phyloP scores from a whole-genome alignment of 2,113 vertebrate genomes.

The Nyctereutes procyonoides region DNA sequence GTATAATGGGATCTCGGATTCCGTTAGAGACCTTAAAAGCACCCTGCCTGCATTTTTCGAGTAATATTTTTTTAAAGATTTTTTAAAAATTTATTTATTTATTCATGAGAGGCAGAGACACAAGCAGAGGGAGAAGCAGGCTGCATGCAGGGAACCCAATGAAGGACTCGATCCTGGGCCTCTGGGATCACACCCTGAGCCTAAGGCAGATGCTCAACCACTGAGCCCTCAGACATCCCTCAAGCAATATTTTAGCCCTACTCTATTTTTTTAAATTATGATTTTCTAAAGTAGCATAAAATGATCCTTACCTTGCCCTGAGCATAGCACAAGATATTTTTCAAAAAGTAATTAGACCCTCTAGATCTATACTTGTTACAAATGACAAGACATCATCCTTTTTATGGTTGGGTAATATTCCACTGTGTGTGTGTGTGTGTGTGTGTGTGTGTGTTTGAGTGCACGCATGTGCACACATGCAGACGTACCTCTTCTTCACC shows the following conservation, averaged over 20 bases:
- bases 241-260: not conserved
- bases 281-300: not conserved
- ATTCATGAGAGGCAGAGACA: too few relatives aligned
- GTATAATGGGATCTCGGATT: not conserved
- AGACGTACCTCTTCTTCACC: not conserved
- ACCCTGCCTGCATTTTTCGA: not conserved
- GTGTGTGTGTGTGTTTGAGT: too few relatives aligned
- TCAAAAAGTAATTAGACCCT: not conserved
- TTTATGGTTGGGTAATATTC: not conserved
- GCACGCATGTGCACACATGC: fast-evolving
- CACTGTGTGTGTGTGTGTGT: not conserved
- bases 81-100: too few relatives aligned
- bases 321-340: not conserved
- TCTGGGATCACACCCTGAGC: too few relatives aligned
- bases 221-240: not conserved
- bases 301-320: not conserved
- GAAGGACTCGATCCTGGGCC: too few relatives aligned
- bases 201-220: too few relatives aligned
- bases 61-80: not conserved
- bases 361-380: too few relatives aligned
- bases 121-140: too few relatives aligned
- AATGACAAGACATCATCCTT: not conserved
- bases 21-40: not conserved
- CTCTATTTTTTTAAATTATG: not conserved
- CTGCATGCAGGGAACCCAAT: too few relatives aligned